A percentile compares a stretch with the other conserved stretches of the same genome.
Conservation (phyloP, 2,797 vertebrate genomes). For the Epinephelus malabaricus region DNA sequence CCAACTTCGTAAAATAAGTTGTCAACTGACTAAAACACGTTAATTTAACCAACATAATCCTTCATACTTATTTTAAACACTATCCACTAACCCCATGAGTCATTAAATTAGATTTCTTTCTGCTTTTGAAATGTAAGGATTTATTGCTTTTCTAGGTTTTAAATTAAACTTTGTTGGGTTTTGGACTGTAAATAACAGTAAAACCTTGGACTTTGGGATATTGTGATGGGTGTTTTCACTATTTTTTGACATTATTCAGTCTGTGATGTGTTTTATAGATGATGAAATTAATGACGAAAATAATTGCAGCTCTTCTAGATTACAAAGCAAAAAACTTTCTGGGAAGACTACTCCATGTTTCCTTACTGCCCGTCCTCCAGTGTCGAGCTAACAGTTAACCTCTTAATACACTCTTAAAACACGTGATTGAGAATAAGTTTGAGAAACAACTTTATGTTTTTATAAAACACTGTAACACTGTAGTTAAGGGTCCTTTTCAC, state of each 20-base stretch:
- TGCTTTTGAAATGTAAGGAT: not conserved
- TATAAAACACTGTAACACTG: conserved; percentile 12
- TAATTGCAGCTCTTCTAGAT: not conserved
- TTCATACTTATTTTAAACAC: too few species aligned
- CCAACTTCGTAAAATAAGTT: too few species aligned
- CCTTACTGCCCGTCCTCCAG: not conserved
- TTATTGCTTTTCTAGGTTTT: not conserved
- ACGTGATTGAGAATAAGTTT: conserved; percentile 6
- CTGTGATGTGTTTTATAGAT: not conserved
- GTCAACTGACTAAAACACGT: too few species aligned
- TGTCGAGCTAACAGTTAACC: not conserved
- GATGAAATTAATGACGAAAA: not conserved
- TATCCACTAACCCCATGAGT: too few species aligned
- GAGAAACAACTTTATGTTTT: conserved; percentile 28
- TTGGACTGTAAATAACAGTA: too few species aligned
- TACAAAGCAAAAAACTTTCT: not conserved
- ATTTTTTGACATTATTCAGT: not conserved
- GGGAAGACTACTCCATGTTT: not conserved
- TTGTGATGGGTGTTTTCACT: not conserved
- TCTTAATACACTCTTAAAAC: conserved; percentile 8
- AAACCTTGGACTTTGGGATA: too few species aligned
- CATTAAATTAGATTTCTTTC: too few species aligned
- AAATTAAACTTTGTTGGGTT: not conserved
- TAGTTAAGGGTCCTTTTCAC: conserved; percentile 23
- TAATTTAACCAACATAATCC: too few species aligned